Evolutionary conservation across 1,140 invertebrate species (phyloP).

Genomic region (Drosophila micromelanica): DNA sequence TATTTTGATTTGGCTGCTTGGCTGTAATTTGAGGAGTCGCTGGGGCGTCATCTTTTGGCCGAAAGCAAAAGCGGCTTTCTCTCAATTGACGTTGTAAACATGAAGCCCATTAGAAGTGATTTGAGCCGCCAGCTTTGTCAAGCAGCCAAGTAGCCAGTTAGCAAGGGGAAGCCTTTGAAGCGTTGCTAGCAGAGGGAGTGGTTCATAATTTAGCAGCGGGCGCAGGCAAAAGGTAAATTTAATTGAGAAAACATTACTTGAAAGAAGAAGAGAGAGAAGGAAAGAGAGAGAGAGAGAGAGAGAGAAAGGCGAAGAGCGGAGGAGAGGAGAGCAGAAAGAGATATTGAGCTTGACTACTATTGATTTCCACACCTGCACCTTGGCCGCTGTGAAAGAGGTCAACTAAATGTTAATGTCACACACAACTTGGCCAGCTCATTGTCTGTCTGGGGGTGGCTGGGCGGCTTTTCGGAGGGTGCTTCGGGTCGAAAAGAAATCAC

Average conservation of each 20-base stretch:
- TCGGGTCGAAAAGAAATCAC: conserved; percentile 67
- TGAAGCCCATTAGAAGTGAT: conserved; percentile 83
- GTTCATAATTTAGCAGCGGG: conserved; percentile 63
- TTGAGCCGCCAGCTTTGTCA: conserved; percentile 66
- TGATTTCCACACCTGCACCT: conserved; percentile 79
- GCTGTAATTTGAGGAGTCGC: conserved; percentile 56
- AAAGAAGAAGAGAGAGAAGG: conserved; percentile 2
- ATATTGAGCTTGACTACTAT: conserved; percentile 38
- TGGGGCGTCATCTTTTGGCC: conserved; percentile 55
- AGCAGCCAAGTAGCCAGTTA: conserved; percentile 30
- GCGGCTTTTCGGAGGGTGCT: conserved; percentile 13
- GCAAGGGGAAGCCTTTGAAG: conserved; percentile 66
- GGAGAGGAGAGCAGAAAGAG: background rate
- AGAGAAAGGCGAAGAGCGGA: background rate
- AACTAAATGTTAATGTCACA: conserved; percentile 80
- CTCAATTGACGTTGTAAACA: conserved; percentile 84
- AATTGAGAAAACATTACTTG: conserved; percentile 77
- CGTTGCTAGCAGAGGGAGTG: conserved; percentile 17
- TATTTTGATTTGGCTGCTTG: conserved; percentile 22
- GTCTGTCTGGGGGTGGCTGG: conserved; percentile 40
- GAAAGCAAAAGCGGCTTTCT: conserved; percentile 76
- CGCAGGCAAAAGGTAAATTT: conserved; percentile 58
- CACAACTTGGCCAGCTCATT: conserved; percentile 48
- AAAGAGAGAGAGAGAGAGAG: background rate
- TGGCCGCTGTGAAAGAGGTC: conserved; percentile 77